phyloP scores from a whole-genome alignment of 2,797 vertebrate species.

The Chloroceryle inda region DNA sequence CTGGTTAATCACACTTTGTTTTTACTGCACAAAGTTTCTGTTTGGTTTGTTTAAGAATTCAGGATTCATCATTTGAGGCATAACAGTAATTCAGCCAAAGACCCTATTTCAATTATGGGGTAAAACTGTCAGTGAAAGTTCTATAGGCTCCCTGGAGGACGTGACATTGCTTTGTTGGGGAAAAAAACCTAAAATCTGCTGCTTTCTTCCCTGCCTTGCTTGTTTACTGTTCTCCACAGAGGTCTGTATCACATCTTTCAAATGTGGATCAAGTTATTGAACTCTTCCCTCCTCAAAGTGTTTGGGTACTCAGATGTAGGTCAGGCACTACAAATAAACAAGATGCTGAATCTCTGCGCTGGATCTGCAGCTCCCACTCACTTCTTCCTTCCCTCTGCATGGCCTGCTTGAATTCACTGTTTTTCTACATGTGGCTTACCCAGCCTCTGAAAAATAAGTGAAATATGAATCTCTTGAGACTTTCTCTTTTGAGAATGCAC shows the following conservation, averaged over 20 bases:
- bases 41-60: neutral
- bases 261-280: conserved; percentile 32
- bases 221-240: conserved; percentile 35
- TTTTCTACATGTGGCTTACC: neutral
- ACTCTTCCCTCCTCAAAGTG: conserved; percentile 20
- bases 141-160: neutral
- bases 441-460: neutral
- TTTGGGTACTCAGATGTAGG: conserved; percentile 39
- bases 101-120: neutral
- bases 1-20: neutral
- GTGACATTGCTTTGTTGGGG: neutral
- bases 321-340: conserved; percentile 26
- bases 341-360: neutral
- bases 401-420: neutral
- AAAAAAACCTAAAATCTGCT: neutral
- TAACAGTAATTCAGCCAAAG: neutral
- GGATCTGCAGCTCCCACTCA: neutral
- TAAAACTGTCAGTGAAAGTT: neutral
- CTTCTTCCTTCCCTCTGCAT: neutral
- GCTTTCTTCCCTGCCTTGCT: neutral
- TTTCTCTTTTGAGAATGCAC: neutral
- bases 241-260: neutral
- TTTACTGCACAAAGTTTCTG: neutral
- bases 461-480: neutral
- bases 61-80: neutral